These are phyloP conservation scores for Oedothorax gibbosus DNA, from an alignment of 1,140 invertebrate genomes.

Conservation along the genomic window DNA sequence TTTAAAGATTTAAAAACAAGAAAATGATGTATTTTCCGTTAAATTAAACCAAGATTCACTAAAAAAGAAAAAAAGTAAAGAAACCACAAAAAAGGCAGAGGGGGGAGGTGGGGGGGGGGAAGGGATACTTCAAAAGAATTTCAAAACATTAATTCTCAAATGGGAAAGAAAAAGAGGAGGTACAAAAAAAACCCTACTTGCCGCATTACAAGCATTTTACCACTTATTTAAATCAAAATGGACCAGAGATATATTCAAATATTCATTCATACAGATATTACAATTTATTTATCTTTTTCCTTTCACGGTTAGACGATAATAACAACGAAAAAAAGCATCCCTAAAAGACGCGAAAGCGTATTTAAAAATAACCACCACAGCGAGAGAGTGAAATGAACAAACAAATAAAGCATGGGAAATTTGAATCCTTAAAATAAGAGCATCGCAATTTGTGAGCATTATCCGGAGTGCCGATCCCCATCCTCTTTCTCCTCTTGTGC, in stretches of 20 bases:
- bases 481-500: neutral
- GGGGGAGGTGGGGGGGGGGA: neutral
- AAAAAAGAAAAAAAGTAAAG: neutral
- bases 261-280: conserved; percentile 20
- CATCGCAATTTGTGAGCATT: conserved; percentile 51
- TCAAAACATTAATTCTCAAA: neutral
- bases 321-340: neutral
- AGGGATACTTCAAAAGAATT: neutral
- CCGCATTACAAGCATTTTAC: neutral
- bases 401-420: conserved; percentile 16
- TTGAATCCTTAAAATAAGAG: conserved; percentile 56
- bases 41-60: conserved; percentile 28
- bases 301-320: neutral
- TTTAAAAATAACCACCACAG: neutral
- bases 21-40: conserved; percentile 12
- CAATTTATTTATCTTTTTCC: conserved; percentile 33
- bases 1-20: neutral
- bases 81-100: conserved; percentile 23
- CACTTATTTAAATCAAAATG: conserved; percentile 53
- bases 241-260: conserved; percentile 41
- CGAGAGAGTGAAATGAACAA: neutral
- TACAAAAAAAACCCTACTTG: neutral
- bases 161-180: no score
- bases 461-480: conserved; percentile 8
- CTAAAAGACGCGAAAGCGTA: neutral